Evolutionary conservation across 1,140 invertebrate species (phyloP).

Genomic region (Brachionus asplanchnoidis): DNA sequence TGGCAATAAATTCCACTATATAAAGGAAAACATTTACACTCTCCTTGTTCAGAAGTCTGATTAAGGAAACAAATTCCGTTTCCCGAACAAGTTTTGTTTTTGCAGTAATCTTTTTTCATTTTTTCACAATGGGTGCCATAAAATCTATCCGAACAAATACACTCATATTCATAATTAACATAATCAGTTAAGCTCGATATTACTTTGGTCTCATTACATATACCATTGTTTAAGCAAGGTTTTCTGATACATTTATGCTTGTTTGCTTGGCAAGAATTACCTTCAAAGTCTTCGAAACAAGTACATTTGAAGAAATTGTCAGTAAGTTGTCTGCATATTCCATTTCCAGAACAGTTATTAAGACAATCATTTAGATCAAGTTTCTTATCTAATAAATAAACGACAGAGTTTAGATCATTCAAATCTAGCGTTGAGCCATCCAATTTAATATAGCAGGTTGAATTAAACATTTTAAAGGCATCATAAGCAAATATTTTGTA

Average conservation of each 20-base stretch:
- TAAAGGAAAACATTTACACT: slow-evolving; percentile 3
- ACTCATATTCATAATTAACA: background rate
- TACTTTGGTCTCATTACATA: background rate
- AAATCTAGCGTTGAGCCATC: background rate
- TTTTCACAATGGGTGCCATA: background rate
- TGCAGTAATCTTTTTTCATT: background rate
- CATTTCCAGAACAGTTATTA: background rate
- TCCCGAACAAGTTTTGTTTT: background rate
- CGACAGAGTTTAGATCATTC: background rate
- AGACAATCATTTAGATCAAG: background rate
- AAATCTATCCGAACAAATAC: background rate
- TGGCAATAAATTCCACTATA: background rate
- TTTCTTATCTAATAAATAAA: background rate
- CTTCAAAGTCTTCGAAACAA: background rate
- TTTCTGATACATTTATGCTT: background rate
- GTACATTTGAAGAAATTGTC: background rate
- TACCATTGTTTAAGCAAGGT: slow-evolving; percentile 6
- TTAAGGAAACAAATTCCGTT: background rate
- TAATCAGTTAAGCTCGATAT: background rate
- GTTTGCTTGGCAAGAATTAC: background rate
- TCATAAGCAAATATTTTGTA: background rate
- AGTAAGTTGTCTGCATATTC: background rate
- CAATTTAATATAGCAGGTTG: background rate
- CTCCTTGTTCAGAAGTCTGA: background rate
- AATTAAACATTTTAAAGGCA: background rate